Percentiles rank a stretch among this genome's conserved stretches.
Evolutionary conservation across 2,113 vertebrate genomes (phyloP).

Genomic region (Cyanoramphus novaezelandiae): DNA sequence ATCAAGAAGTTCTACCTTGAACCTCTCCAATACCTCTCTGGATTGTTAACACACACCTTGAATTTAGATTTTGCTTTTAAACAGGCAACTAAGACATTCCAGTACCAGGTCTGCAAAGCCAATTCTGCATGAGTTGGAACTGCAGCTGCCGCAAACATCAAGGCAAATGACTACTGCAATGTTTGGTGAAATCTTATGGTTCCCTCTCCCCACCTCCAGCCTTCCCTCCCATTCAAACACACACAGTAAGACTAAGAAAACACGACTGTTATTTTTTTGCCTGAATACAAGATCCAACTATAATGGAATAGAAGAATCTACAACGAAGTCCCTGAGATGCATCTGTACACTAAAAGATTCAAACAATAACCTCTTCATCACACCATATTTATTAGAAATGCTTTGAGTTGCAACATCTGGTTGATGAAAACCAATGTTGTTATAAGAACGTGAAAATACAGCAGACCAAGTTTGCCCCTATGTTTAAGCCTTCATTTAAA

Average conservation of each 20-base stretch:
- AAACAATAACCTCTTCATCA: constrained; percentile 50
- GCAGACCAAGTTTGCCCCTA: not conserved
- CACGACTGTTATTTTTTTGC: not conserved
- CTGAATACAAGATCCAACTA: not conserved
- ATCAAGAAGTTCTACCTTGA: not conserved
- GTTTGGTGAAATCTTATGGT: not conserved
- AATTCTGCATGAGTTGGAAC: not conserved
- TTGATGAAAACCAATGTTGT: not conserved
- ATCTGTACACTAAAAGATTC: constrained; percentile 1
- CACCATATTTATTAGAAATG: constrained; percentile 12
- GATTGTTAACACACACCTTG: fast-evolving
- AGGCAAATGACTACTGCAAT: not conserved
- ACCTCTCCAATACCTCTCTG: not conserved
- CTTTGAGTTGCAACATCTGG: not conserved
- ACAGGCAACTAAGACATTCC: not conserved
- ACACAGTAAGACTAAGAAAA: not conserved
- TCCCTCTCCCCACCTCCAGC: not conserved
- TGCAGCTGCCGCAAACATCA: not conserved
- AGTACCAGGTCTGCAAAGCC: not conserved
- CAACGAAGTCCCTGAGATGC: constrained; percentile 44
- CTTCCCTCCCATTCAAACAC: not conserved
- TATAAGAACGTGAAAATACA: constrained; percentile 15
- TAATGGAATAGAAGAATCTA: not conserved
- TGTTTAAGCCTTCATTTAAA: not conserved
- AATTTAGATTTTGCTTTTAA: not conserved